phyloP scores from a whole-genome alignment of 2,888 invertebrate species.

The Sepiola atlantica region DNA sequence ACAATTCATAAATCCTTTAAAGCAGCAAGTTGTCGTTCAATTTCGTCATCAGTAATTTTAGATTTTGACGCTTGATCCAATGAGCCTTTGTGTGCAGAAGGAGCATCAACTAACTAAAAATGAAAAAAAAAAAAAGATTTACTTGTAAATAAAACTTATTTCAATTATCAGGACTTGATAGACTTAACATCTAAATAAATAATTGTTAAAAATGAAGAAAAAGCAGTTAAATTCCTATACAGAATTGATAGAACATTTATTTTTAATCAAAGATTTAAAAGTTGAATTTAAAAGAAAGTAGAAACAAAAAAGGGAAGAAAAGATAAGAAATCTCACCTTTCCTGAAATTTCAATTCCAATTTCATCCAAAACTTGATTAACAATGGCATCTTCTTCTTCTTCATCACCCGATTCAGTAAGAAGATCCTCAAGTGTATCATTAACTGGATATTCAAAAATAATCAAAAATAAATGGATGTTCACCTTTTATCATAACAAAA shows the following conservation, averaged over 20 bases:
- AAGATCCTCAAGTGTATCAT: slow-evolving; percentile 92
- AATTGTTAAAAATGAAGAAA: not conserved
- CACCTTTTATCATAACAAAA: too few species aligned
- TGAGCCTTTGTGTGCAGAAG: slow-evolving; percentile 72
- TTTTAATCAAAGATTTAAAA: not conserved
- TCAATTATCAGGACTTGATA: too few species aligned
- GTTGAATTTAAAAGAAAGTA: not conserved
- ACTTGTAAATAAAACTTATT: not conserved
- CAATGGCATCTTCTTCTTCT: slow-evolving; percentile 89
- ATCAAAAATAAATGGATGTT: not conserved
- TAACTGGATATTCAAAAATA: slow-evolving; percentile 79
- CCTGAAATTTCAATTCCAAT: slow-evolving; percentile 95
- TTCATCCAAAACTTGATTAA: slow-evolving; percentile 93
- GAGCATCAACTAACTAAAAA: slow-evolving; percentile 73
- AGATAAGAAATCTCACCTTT: slow-evolving; percentile 79
- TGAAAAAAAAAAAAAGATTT: slow-evolving; percentile 47
- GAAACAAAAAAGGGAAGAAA: not conserved
- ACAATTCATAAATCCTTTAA: slow-evolving; percentile 67
- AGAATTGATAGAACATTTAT: not conserved
- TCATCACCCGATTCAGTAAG: slow-evolving; percentile 92
- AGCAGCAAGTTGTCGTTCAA: slow-evolving; percentile 74
- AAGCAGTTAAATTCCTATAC: not conserved
- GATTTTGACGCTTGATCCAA: slow-evolving; percentile 72
- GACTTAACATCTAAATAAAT: not conserved
- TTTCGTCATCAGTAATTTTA: slow-evolving; percentile 73